Base-by-base conservation (phyloP, 2,797 vertebrate species). In the Spinus olivaceus region DNA sequence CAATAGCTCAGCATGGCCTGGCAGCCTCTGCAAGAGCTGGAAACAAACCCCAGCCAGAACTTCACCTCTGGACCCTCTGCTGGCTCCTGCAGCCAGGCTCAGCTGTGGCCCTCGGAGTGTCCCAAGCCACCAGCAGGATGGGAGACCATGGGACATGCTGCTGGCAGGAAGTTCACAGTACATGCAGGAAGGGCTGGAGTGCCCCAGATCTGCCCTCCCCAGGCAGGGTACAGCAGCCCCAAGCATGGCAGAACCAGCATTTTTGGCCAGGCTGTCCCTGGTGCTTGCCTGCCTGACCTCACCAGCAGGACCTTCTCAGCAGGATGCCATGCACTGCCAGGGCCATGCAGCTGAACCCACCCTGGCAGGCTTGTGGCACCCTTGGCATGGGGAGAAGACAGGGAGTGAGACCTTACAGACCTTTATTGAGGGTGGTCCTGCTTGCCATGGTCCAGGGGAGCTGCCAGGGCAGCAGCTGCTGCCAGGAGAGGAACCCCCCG, bases 141-240 rank as follows among this genome's bases (percentile, higher is more conserved):
- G 23, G 42, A 63, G 27, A 14, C 1, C 0, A 1, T 4, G 32
- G 42, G n/a, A 33, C 14, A 10, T 0, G 1, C 5, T 27, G 56
- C 53, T 73, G 44, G 15, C 61, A 24, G 18, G 12, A 50, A 42
- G 21, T 3, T 85, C 25, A 42, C 8, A 54, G 57, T 2, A 59
- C 6, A 5, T 0, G 5, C 1, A 4, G 9, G 50, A 81, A 74
- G 13, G 44, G 15, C 19, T 44, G 9, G 28, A 71, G 32, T 2
- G 2, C 7, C 25, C 42, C 69, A 49, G 2, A 44, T 3, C 23
- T 28, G 9, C 80, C 54, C 28, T 56, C 14, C 25, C 2, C 42
- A 39, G 33, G 24, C 1, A 1, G 64, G 20, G 30, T 10, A 20
- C 35, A 53, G 37, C 44, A 27, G 41, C 11, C n/a, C 17, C 23